Conservation (phyloP, 2,797 vertebrate genomes). For the Typhlichthys eigenmanni region DNA sequence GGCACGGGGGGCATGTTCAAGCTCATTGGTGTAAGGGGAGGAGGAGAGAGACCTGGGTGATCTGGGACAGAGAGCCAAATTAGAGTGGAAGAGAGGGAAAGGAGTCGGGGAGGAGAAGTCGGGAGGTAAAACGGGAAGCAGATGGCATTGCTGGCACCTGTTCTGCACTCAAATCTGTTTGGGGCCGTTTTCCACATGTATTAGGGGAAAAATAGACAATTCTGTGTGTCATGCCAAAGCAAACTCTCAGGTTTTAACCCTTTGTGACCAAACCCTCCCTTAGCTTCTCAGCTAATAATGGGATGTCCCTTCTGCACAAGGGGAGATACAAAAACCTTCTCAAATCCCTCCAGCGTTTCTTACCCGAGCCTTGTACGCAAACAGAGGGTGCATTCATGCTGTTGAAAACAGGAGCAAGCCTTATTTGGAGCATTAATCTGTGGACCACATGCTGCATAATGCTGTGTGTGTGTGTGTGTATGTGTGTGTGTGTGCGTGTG, state of each 20-base stretch:
- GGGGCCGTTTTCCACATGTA: slow-evolving; percentile 82
- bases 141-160: slow-evolving; percentile 83
- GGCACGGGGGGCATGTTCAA: neutral
- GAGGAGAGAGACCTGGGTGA: slow-evolving; percentile 48
- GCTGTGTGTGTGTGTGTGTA: neutral
- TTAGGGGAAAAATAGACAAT: slow-evolving; percentile 59
- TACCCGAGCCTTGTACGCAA: slow-evolving; percentile 69
- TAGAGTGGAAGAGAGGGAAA: slow-evolving; percentile 11
- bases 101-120: slow-evolving; percentile 13
- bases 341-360: slow-evolving; percentile 63
- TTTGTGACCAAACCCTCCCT: slow-evolving; percentile 63
- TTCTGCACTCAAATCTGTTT: slow-evolving; percentile 80
- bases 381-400: slow-evolving; percentile 70
- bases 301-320: slow-evolving; percentile 52
- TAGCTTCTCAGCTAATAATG: slow-evolving; percentile 56
- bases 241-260: slow-evolving; percentile 78
- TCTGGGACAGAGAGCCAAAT: slow-evolving; percentile 26
- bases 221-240: slow-evolving; percentile 68
- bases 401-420: slow-evolving; percentile 62
- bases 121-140: slow-evolving; percentile 80
- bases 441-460: slow-evolving; percentile 63
- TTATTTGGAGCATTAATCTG: slow-evolving; percentile 74
- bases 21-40: slow-evolving; percentile 49
- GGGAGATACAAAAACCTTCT: slow-evolving; percentile 62
- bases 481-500: neutral